Evolutionary conservation across 2,888 invertebrate species (phyloP), one percentile per base, ranked within the genome.

Genomic region (Sinhomidia bicolor): DNA sequence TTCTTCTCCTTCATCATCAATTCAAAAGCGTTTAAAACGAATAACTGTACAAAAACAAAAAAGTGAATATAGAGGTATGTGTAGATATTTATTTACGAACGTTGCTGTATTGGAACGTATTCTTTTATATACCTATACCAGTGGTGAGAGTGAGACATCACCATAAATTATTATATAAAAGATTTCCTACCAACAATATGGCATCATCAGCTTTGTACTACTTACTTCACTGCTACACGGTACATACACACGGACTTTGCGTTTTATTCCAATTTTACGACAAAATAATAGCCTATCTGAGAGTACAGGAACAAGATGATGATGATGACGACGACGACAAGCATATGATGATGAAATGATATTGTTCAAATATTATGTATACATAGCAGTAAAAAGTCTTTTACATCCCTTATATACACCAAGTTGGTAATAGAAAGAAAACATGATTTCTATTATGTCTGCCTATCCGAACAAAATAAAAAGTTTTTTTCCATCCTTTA

Each of bases 361-460:
- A 29, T 54, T 51, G n/a, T 51, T 51, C 51, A n/a, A 51, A 51
- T 36, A 36, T 6, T n/a, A 51, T 51, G n/a, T 17, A 51, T 17
- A 1, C 7, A 47, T 12, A 47, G 2, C 14, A 14, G 17, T 2
- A 51, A 17, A 51, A n/a, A 5, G 17, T 51, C 4, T 51, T n/a
- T 51, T 7, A 51, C 14, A 51, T n/a, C 17, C 51, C 17, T 51
- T 51, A 17, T 17, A n/a, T 51, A 51, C 17, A 51, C 17, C n/a
- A 51, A 41, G 17, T 14, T 23, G 7, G 60, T 81, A 81, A 68
- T 81, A 68, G 26, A 51, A 81, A 65, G 81, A 65, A 81, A 81
- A 47, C 65, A 47, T 65, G 29, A 9, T 47, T n/a, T 51, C 32
- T 68, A 20, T 79, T 60, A 32, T 44, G 6, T 54, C n/a, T n/a